phyloP scores from a whole-genome alignment of 2,797 vertebrate species.

The Sebastes itinus region DNA sequence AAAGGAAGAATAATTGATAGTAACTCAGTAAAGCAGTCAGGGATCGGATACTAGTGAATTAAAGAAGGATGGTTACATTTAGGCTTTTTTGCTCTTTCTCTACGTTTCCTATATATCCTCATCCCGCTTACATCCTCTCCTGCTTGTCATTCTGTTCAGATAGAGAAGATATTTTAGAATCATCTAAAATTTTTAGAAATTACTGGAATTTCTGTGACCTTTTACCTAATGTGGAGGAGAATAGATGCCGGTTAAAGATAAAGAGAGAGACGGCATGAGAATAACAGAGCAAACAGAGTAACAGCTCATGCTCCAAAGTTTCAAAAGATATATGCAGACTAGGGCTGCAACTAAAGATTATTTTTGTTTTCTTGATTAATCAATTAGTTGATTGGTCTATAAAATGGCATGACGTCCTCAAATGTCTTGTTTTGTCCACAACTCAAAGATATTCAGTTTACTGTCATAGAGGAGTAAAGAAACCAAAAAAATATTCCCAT shows the following conservation, averaged over 20 bases:
- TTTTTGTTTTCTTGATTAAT: no score
- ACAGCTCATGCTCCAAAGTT: not conserved
- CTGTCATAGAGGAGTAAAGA: no score
- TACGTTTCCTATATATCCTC: not conserved
- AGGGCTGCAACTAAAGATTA: no score
- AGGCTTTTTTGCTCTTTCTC: not conserved
- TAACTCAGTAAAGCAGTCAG: slow-evolving; percentile 11
- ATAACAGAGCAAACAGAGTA: not conserved
- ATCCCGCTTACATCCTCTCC: not conserved
- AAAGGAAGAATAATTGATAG: slow-evolving; percentile 17
- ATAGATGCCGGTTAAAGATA: not conserved
- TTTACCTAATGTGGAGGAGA: not conserved
- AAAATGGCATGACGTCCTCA: no score
- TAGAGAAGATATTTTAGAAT: not conserved
- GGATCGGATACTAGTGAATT: not conserved
- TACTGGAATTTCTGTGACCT: not conserved
- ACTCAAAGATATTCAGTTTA: no score
- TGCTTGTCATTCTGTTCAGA: not conserved
- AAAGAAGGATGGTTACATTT: not conserved
- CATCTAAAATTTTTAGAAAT: not conserved
- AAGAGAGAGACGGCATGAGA: not conserved
- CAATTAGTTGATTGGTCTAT: no score
- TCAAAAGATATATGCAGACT: no score
- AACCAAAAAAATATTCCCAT: no score
- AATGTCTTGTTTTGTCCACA: no score